Evolutionary conservation across 1,140 invertebrate species (phyloP), one percentile per base, ranked within the genome.

Genomic region (Rhopalosiphum maidis): DNA sequence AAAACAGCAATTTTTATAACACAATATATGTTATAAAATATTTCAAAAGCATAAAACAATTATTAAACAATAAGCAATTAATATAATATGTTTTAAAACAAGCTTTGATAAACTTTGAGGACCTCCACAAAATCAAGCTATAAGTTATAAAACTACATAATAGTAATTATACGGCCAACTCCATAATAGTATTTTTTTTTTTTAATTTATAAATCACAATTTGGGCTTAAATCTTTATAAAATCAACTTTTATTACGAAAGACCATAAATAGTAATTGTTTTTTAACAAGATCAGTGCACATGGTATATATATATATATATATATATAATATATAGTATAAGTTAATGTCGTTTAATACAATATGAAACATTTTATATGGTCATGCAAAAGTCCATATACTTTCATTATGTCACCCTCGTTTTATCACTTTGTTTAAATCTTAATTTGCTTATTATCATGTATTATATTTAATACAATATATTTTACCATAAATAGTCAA

Each of bases 301-400:
- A n/a, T 83, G 23, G 22, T 77, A 6, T n/a, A 51, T 51, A 48
- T 37, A 41, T 41, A 41, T 41, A 41, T 77, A 6, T n/a, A 51
- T 51, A 48, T 37, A 41, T 41, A 41, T 41, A 41, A 46, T 46
- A 46, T 9, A 46, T 11, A 46, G 46, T 30, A 37, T 23, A 35
- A 35, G 5, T 7, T 83, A 23, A 23, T 37, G 18, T 0, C 2
- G 9, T 83, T 83, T 83, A 83, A 37, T 83, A 83, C 21, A 6
- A 37, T 83, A 37, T 83, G 21, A 37, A 83, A 35, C n/a, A 83
- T 83, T 83, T 83, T 83, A 83, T 83, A 83, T 83, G 77, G 77
- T 83, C 21, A 37, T 35, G 7, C 18, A 0, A 22, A 83, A 83
- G 35, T 83, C 35, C 35, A 83, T 83, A 82, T 9, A 83, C 7